Conservation (phyloP, 2,797 vertebrate species). For the Forpus xanthops region DNA sequence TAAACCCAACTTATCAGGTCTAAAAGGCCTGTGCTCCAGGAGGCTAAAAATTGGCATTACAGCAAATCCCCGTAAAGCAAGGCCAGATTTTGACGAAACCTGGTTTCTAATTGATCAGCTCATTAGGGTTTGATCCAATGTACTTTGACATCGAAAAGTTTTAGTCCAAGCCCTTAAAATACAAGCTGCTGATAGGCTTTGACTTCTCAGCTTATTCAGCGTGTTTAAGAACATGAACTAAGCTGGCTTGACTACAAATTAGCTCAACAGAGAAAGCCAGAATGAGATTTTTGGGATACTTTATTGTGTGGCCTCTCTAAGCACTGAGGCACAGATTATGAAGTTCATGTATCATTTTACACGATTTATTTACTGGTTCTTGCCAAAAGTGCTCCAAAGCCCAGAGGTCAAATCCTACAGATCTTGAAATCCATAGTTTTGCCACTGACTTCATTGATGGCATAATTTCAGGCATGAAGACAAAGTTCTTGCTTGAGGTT, state of each 20-base stretch:
- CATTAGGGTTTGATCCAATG: neutral
- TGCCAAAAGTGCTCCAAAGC: constrained; percentile 12
- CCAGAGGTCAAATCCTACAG: constrained; percentile 18
- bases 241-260: neutral
- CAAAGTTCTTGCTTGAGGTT: neutral
- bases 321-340: neutral
- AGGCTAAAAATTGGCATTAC: neutral
- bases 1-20: neutral
- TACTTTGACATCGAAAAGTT: neutral
- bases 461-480: constrained; percentile 13
- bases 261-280: neutral
- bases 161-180: constrained; percentile 10
- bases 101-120: neutral
- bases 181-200: neutral
- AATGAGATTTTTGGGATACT: constrained; percentile 4
- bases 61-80: neutral
- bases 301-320: neutral
- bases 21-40: neutral
- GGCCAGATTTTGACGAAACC: neutral
- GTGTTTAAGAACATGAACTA: neutral
- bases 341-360: constrained; percentile 21
- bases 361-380: constrained; percentile 37
- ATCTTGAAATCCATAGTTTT: neutral
- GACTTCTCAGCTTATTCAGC: constrained; percentile 25
- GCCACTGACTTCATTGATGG: constrained; percentile 37